Evolutionary conservation across 2,888 invertebrate species (phyloP).

Genomic region (Cheilosia impressa): DNA sequence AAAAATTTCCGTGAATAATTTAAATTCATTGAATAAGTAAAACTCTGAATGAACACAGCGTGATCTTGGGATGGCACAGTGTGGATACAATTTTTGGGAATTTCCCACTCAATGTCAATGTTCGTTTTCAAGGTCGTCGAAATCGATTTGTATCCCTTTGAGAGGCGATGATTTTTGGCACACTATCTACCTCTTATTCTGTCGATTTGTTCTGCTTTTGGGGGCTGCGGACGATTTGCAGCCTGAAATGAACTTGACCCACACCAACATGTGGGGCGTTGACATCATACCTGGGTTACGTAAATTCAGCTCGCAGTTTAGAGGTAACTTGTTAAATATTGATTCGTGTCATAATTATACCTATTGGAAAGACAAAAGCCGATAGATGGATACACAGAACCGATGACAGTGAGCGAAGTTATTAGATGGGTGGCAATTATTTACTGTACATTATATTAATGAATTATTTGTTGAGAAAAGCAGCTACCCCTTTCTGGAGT

Average conservation of each 20-base stretch:
- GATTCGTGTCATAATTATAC: neutral
- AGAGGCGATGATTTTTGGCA: slow-evolving; percentile 13
- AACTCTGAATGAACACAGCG: slow-evolving; percentile 3
- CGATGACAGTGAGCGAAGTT: neutral
- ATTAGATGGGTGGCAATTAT: neutral
- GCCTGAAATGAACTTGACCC: slow-evolving; percentile 36
- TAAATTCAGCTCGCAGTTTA: neutral
- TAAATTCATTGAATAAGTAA: slow-evolving; percentile 14
- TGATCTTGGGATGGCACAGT: slow-evolving; percentile 13
- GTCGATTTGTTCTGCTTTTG: slow-evolving; percentile 1
- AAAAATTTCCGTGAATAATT: slow-evolving; percentile 27
- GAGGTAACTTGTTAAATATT: neutral
- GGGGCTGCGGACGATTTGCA: neutral
- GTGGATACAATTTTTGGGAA: neutral
- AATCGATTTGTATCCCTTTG: slow-evolving; percentile 43
- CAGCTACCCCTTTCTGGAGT: neutral
- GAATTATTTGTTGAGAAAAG: neutral
- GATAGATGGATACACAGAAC: neutral
- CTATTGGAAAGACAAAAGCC: neutral
- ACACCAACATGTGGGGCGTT: slow-evolving; percentile 25
- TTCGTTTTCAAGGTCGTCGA: slow-evolving; percentile 43
- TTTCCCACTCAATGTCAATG: slow-evolving; percentile 49
- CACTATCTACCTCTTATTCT: slow-evolving; percentile 16
- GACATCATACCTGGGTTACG: slow-evolving; percentile 36
- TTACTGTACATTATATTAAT: neutral